Evolutionary conservation across 2,888 invertebrate species (phyloP), one percentile per base, ranked within the genome.

Genomic region (Hydraecia micacea): DNA sequence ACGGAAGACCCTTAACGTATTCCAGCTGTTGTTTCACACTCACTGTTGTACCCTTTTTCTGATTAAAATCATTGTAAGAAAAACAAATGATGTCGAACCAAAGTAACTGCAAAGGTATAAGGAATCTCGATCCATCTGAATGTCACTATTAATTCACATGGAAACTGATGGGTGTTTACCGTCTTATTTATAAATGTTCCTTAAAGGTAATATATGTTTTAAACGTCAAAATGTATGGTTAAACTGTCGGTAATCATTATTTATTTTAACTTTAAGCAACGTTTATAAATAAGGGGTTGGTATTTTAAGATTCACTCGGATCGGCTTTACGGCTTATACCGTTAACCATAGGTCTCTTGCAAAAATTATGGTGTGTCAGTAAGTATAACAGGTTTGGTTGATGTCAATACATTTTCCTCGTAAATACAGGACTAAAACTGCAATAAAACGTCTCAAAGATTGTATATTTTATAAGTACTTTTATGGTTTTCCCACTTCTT

Each of bases 401-500:
- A 60, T 32, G 15, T 39, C 32, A 13, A 39, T 52, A 28, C 15
- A n/a, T 71, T 83, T 78, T 60, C 42, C 42, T 66, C 15, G 42
- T 25, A 66, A 39, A 76, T 52, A 42, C 42, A 65, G 28, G 60
- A 80, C n/a, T n/a, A 73, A 78, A 36, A 39, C 36, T 71, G n/a
- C 21, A 74, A 65, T 69, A 68, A 75, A 68, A 73, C 62, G 28
- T 76, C 58, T 46, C 39, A 55, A 49, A 60, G 32, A 63, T 72
- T 52, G 58, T 77, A 75, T 52, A 79, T 83, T 81, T 76, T 73
- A 81, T 62, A 79, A 52, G 60, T 46, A 67, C 63, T 76, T 77
- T 75, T 80, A 88, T 72, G 75, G 60, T 49, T 67, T 79, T 68
- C 39, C 58, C 60, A 62, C 58, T 52, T 78, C 65, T 88, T 74